Evolutionary conservation across 2,888 invertebrate species (phyloP).

Genomic region (Cephus sareptanus): DNA sequence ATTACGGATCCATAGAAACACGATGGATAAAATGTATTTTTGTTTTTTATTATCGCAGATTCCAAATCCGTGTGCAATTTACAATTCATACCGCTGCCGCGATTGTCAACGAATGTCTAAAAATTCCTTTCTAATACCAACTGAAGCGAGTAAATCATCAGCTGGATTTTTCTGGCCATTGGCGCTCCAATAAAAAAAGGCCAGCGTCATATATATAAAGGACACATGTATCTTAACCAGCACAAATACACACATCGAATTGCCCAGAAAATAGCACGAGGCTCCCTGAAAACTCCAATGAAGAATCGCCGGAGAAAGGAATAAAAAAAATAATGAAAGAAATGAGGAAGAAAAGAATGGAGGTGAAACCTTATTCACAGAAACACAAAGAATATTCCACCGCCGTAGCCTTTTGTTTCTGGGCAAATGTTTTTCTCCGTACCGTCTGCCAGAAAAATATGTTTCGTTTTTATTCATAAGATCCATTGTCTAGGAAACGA

Average conservation of each 20-base stretch:
- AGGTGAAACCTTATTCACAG: conserved; percentile 9
- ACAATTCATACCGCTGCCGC: neutral
- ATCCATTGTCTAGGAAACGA: neutral
- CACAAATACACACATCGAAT: neutral
- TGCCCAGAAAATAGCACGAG: neutral
- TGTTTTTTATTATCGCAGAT: neutral
- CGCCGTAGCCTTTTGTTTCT: neutral
- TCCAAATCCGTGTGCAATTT: neutral
- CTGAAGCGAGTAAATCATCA: neutral
- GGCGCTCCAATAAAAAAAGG: neutral
- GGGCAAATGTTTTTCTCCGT: neutral
- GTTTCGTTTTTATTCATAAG: neutral
- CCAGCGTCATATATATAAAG: neutral
- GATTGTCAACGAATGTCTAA: conserved; percentile 8
- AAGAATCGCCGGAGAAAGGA: conserved; percentile 15
- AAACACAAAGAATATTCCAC: conserved; percentile 5
- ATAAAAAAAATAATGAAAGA: conserved; percentile 11
- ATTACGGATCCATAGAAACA: neutral
- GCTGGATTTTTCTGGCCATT: neutral
- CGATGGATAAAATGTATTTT: neutral
- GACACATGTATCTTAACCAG: neutral
- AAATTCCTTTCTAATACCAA: neutral
- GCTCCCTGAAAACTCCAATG: conserved; percentile 1
- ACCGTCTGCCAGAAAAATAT: neutral
- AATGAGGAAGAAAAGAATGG: conserved; percentile 10